Evolutionary conservation across 2,888 invertebrate species (phyloP).

Genomic region (Osedax fenrisi): DNA sequence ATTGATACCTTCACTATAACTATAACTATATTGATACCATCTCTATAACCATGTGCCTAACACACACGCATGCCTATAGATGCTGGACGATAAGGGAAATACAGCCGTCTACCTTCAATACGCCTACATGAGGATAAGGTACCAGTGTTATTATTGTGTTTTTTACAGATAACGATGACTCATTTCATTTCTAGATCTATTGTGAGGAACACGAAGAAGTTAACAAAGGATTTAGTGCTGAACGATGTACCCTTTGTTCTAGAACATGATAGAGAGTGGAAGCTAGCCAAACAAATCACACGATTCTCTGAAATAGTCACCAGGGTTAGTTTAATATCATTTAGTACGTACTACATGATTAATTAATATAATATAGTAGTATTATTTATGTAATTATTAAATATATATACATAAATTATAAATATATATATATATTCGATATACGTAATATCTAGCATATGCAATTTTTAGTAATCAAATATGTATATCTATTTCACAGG

Average conservation of each 20-base stretch:
- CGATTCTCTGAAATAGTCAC: constrained; percentile 59
- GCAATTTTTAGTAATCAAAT: neutral
- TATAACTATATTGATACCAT: no score
- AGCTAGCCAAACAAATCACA: constrained; percentile 71
- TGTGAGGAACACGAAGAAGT: neutral
- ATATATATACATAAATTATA: neutral
- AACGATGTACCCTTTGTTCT: constrained; percentile 58
- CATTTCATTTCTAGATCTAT: neutral
- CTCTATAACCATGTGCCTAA: no score
- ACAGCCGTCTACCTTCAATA: constrained; percentile 94
- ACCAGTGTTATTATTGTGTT: neutral
- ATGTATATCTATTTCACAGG: constrained; percentile 57
- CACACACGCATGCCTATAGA: no score
- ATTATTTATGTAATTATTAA: no score
- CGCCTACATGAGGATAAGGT: constrained; percentile 81
- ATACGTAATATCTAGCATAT: neutral
- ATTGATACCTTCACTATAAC: no score
- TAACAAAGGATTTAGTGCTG: constrained; percentile 32
- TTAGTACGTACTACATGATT: no score
- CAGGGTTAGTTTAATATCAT: neutral
- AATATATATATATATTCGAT: constrained; percentile 57
- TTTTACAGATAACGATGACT: neutral
- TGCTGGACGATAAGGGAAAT: constrained; percentile 96
- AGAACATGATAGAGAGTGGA: constrained; percentile 83
- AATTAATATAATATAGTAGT: no score